Conservation (phyloP, 2,888 invertebrate species). For the Candidula unifasciata region DNA sequence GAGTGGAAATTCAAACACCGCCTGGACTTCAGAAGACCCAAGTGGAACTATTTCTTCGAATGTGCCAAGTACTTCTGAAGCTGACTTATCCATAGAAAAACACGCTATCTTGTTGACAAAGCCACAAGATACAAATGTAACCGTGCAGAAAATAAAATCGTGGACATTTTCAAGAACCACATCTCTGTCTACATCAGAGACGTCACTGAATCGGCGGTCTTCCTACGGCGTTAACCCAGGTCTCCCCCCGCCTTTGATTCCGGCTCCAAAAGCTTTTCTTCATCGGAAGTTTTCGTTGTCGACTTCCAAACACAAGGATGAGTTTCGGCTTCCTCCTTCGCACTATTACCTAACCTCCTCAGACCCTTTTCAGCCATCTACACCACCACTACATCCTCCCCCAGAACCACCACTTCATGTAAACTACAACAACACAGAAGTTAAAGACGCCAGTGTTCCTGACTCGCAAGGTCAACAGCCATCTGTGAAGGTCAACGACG, state of each 20-base stretch:
- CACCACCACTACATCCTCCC: not conserved
- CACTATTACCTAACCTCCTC: not conserved
- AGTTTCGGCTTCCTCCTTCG: not conserved
- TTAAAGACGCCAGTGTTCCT: not conserved
- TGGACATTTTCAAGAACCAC: not conserved
- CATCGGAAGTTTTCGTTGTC: not conserved
- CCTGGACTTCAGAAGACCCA: not conserved
- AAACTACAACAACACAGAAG: not conserved
- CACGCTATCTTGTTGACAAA: too few species aligned
- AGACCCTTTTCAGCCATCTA: not conserved
- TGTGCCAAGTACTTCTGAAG: not conserved
- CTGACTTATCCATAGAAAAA: too few species aligned
- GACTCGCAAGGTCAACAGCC: not conserved
- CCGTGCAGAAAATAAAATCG: too few species aligned
- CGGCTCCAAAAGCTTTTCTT: constrained; percentile 26
- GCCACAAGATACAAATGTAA: too few species aligned
- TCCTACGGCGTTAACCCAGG: not conserved
- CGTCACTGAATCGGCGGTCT: not conserved
- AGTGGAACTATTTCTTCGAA: not conserved
- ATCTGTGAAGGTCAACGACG: too few species aligned
- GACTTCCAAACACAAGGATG: not conserved
- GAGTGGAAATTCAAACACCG: too few species aligned
- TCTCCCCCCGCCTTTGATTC: constrained; percentile 35
- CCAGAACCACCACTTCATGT: not conserved
- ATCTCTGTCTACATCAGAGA: not conserved